Percentiles rank a stretch among this genome's conserved stretches.
Conservation (phyloP, 2,888 invertebrate species). For the Tenthredo distinguenda region DNA sequence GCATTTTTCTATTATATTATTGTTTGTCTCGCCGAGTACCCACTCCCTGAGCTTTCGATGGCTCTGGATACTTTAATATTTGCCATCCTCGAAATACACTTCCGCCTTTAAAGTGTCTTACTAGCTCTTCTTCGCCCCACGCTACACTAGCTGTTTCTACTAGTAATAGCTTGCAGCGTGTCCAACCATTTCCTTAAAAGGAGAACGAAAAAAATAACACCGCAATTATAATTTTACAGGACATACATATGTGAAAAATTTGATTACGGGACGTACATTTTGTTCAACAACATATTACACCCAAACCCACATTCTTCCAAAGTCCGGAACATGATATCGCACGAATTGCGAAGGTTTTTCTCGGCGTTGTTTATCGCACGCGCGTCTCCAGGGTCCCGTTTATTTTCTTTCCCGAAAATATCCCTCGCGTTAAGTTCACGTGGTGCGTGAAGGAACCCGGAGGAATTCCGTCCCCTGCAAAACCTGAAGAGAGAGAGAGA, state of each 20-base stretch:
- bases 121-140: not conserved
- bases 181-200: not conserved
- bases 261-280: not conserved
- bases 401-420: not conserved
- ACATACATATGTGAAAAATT: too few relatives aligned
- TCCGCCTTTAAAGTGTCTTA: constrained; percentile 22
- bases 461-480: not conserved
- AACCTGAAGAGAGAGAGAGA: not conserved
- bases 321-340: constrained; percentile 8
- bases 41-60: constrained; percentile 24
- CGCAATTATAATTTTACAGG: not conserved
- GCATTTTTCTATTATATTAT: constrained; percentile 48
- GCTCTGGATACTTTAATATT: constrained; percentile 42
- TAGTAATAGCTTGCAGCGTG: not conserved
- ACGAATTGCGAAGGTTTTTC: constrained; percentile 7
- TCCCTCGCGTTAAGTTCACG: not conserved
- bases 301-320: not conserved
- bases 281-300: not conserved
- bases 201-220: not conserved
- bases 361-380: constrained; percentile 24
- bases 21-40: constrained; percentile 44
- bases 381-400: not conserved
- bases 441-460: not conserved
- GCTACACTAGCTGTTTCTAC: not conserved
- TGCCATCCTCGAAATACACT: constrained; percentile 34